A percentile compares a stretch with the other conserved stretches of the same genome.
These are phyloP conservation scores for Neolamprologus modestus DNA, from an alignment of 2,113 vertebrate species.

Conservation along the genomic window DNA sequence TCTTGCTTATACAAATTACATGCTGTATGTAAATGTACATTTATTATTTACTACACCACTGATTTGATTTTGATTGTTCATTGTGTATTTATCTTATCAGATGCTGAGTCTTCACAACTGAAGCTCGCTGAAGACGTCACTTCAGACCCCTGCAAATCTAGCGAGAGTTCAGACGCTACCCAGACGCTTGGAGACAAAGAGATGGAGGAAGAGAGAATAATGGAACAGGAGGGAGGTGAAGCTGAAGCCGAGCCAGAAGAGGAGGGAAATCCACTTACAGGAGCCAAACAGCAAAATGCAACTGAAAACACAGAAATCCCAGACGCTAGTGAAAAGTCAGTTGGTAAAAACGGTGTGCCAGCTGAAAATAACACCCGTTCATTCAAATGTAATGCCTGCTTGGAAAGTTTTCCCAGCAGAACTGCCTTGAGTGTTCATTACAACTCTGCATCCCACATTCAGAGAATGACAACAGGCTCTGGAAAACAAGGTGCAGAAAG, in stretches of 20 bases:
- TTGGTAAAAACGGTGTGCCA: constrained; percentile 46
- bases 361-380: constrained; percentile 64
- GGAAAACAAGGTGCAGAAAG: constrained; percentile 54
- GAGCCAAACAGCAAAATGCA: constrained; percentile 39
- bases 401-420: constrained; percentile 82
- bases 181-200: constrained; percentile 44
- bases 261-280: constrained; percentile 37
- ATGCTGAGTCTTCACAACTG: constrained; percentile 49
- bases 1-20: neutral
- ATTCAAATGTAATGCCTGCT: constrained; percentile 84
- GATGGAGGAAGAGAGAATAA: constrained; percentile 54
- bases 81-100: constrained; percentile 35
- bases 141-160: constrained; percentile 48
- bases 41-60: neutral
- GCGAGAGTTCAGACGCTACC: constrained; percentile 27
- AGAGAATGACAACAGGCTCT: constrained; percentile 79
- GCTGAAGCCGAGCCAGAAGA: constrained; percentile 39
- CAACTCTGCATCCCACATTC: constrained; percentile 84
- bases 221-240: constrained; percentile 47
- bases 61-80: neutral
- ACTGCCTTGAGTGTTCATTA: constrained; percentile 85
- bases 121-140: constrained; percentile 42
- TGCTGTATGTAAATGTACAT: neutral
- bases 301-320: constrained; percentile 43
- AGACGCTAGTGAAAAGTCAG: constrained; percentile 42